Conservation (phyloP, 1,140 invertebrate genomes). For the Listronotus oregonensis region DNA sequence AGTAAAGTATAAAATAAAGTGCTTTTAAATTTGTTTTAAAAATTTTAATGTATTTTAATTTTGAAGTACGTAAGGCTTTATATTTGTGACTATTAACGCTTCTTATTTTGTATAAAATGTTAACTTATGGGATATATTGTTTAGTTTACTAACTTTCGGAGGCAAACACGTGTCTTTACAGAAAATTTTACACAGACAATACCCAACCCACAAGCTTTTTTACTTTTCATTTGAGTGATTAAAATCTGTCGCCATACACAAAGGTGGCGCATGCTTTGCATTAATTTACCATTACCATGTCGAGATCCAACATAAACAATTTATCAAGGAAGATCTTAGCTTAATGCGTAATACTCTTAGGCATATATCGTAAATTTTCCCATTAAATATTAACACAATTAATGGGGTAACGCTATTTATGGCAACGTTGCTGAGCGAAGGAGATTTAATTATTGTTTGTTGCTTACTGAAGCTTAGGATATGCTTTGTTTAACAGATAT, state of each 20-base stretch:
- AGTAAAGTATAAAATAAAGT: no score
- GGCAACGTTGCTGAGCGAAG: slow-evolving; percentile 19
- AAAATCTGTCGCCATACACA: slow-evolving; percentile 25
- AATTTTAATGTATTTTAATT: no score
- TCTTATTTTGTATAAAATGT: no score
- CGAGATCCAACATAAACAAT: slow-evolving; percentile 36
- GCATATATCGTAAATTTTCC: slow-evolving; percentile 35
- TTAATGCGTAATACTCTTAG: slow-evolving; percentile 34
- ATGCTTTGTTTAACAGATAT: no score
- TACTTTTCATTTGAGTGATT: slow-evolving; percentile 28
- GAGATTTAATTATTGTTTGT: slow-evolving; percentile 19
- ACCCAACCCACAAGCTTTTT: slow-evolving; percentile 11
- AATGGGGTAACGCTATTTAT: slow-evolving; percentile 33
- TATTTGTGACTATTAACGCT: no score
- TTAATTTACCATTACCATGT: slow-evolving; percentile 35
- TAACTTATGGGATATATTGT: no score
- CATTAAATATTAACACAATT: slow-evolving; percentile 27
- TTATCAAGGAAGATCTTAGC: slow-evolving; percentile 35
- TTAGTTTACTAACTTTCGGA: no score
- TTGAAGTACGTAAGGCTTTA: no score
- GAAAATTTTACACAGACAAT: no score
- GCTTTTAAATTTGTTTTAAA: no score
- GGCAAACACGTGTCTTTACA: no score
- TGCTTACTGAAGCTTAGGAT: no score
- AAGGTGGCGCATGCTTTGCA: slow-evolving; percentile 23